phyloP scores from a whole-genome alignment of 2,888 invertebrate genomes.

The Melieria omissa region DNA sequence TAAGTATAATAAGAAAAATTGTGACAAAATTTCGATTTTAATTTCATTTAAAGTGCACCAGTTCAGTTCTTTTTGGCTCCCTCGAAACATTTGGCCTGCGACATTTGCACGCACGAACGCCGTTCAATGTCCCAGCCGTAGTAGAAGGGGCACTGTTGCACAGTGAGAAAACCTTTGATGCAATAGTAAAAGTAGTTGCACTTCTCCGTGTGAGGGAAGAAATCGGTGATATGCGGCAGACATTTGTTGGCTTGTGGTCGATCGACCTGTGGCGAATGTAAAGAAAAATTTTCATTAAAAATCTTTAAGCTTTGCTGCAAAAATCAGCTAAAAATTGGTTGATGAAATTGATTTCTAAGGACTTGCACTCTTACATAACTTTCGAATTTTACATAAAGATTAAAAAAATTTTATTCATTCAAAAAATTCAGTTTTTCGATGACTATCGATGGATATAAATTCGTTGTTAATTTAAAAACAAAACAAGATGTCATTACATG shows the following conservation, averaged over 20 bases:
- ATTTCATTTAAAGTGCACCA: too few relatives aligned
- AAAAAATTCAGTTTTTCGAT: neutral
- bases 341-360: too few relatives aligned
- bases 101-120: slow-evolving; percentile 56
- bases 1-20: too few relatives aligned
- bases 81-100: slow-evolving; percentile 56
- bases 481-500: too few relatives aligned
- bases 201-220: slow-evolving; percentile 62
- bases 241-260: slow-evolving; percentile 52
- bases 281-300: too few relatives aligned
- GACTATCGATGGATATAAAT: neutral
- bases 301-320: too few relatives aligned
- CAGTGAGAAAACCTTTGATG: slow-evolving; percentile 61
- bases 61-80: slow-evolving; percentile 12
- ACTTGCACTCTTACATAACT: too few relatives aligned
- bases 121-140: slow-evolving; percentile 64
- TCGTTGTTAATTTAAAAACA: too few relatives aligned
- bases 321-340: too few relatives aligned
- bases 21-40: too few relatives aligned
- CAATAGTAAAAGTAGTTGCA: slow-evolving; percentile 65
- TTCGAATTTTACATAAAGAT: neutral
- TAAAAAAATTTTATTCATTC: neutral
- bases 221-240: slow-evolving; percentile 56
- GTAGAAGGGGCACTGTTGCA: slow-evolving; percentile 64
- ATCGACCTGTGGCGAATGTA: slow-evolving; percentile 44